These are phyloP conservation scores for Acanthococcus lagerstroemiae DNA, from an alignment of 2,888 invertebrate genomes.

Conservation along the genomic window DNA sequence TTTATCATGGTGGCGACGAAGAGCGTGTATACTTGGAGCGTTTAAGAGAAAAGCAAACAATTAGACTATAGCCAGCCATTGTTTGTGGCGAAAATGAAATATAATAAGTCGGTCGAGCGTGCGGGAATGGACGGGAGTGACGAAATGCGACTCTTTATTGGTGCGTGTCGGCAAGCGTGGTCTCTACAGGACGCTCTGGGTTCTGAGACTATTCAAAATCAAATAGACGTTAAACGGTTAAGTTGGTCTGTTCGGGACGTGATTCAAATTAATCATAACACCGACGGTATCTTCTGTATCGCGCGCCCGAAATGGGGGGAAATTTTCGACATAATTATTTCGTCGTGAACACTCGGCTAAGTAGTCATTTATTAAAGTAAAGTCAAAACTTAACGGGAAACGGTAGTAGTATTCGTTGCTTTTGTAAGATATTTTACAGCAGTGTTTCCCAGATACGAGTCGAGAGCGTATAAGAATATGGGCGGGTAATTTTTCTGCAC, in stretches of 20 bases:
- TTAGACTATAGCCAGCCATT: constrained; percentile 21
- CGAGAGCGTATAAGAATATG: no score
- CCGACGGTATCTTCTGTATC: constrained; percentile 17
- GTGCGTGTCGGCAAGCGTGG: constrained; percentile 12
- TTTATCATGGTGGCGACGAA: no score
- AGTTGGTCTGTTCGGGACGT: constrained; percentile 28
- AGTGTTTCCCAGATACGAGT: not conserved
- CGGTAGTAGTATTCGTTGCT: not conserved
- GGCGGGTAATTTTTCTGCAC: no score
- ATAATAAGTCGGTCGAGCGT: constrained; percentile 14
- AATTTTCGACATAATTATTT: constrained; percentile 29
- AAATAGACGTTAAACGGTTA: constrained; percentile 21
- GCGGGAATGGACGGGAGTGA: constrained; percentile 8
- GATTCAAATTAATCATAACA: constrained; percentile 30
- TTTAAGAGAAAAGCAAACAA: constrained; percentile 22
- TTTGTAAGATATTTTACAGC: not conserved
- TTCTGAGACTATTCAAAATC: constrained; percentile 13
- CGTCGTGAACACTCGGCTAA: constrained; percentile 29
- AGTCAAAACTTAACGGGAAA: constrained; percentile 21
- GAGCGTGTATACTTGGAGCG: no score
- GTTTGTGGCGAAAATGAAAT: constrained; percentile 20
- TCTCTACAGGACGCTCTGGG: constrained; percentile 9
- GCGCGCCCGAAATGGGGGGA: constrained; percentile 11
- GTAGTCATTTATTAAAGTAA: constrained; percentile 29
- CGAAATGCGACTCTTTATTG: constrained; percentile 23